Evolutionary conservation across 2,888 invertebrate species (phyloP), one percentile per base, ranked within the genome.

Genomic region (Caenorhabditis plicata): DNA sequence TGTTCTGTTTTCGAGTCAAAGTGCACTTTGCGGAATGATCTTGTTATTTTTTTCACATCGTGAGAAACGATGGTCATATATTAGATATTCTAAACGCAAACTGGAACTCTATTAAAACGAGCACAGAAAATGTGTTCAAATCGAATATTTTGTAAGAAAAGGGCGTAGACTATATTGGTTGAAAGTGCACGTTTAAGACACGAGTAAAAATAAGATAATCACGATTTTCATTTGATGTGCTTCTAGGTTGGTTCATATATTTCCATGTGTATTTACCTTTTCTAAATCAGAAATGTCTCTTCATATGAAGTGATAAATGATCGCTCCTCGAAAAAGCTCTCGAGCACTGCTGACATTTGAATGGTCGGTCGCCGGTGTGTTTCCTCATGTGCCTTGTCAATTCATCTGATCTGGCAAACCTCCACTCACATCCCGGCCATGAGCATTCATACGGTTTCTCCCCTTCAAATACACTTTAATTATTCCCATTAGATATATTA

Each of bases 281-380:
- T n/a, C n/a, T n/a, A n/a, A n/a, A n/a, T n/a, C n/a, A 62, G 25
- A 61, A 54, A 42, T 73, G 72, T n/a, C 70, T 57, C 61, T 70
- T 73, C 64, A 73, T 63, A 41, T 73, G 72, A 11, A 73, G 62
- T 26, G 58, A 56, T 11, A 87, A 83, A 72, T 87, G 87, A 78
- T 87, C 87, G 27, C 86, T 86, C 39, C 87, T 81, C 31, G 87
- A 85, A 81, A 87, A 87, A 22, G 87, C 86, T 13, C 87, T 81
- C 61, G 86, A 86, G 77, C 87, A 87, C 33, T 87, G 82, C 29
- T 85, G 83, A 75, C 87, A 87, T 77, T 86, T 86, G 82, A 87
- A 88, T 1, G 87, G 87, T 42, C 87, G 81, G 75, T 87, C 87
- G 47, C 87, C 85, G 3, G 85, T 85, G 73, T 85, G 85, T 69